phyloP scores from a whole-genome alignment of 2,888 invertebrate species.

The Phyllotreta cruciferae region DNA sequence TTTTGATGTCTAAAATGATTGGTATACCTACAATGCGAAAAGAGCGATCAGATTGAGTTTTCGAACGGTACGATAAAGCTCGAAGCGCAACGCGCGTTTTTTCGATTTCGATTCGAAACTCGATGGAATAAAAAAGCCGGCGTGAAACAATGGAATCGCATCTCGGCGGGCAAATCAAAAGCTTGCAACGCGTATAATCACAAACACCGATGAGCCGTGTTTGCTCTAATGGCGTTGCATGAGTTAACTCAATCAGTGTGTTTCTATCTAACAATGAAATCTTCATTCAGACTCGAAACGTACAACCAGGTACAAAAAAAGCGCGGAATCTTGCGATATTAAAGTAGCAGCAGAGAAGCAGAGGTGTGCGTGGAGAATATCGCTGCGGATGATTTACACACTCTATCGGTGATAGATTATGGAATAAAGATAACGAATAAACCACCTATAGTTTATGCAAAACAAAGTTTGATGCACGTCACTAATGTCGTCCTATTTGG shows the following conservation, averaged over 20 bases:
- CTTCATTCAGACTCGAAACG: constrained; percentile 18
- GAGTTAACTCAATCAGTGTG: constrained; percentile 22
- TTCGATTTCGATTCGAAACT: too few relatives aligned
- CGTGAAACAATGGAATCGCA: constrained; percentile 10
- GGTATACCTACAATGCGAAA: too few relatives aligned
- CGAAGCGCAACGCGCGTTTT: too few relatives aligned
- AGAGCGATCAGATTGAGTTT: not conserved
- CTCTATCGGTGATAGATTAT: too few relatives aligned
- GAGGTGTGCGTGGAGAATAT: constrained; percentile 2
- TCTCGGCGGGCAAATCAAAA: constrained; percentile 15
- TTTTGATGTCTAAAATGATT: too few relatives aligned
- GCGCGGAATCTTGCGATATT: constrained; percentile 3
- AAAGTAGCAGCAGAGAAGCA: constrained; percentile 7
- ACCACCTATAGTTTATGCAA: too few relatives aligned
- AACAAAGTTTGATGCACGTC: too few relatives aligned
- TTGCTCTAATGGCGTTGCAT: constrained; percentile 26
- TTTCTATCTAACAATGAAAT: constrained; percentile 27
- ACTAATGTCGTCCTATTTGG: too few relatives aligned
- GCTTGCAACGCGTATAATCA: constrained; percentile 8
- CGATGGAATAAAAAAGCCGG: not conserved
- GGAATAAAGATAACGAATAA: too few relatives aligned
- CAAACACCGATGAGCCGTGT: constrained; percentile 19
- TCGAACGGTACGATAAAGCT: not conserved
- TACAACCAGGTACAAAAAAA: constrained; percentile 8
- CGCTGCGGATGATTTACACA: not conserved